Evolutionary conservation across 2,888 invertebrate genomes (phyloP).

Genomic region (Mactromeris polynyma): DNA sequence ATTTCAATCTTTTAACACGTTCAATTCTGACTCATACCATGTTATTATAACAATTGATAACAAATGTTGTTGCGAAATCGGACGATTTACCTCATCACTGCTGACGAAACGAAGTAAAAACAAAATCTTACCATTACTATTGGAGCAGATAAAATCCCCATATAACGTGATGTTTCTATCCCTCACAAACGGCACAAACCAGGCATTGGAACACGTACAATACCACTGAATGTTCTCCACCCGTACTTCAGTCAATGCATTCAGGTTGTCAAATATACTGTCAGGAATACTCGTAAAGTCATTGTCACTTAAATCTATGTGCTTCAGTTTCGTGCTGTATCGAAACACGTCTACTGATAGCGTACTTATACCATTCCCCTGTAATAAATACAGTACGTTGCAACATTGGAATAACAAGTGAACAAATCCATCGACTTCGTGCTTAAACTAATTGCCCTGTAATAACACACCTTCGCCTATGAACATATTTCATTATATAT

Average conservation of each 20-base stretch:
- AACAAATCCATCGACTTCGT: no score
- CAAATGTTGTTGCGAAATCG: no score
- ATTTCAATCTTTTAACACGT: no score
- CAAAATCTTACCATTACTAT: not conserved
- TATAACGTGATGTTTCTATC: slow-evolving; percentile 65
- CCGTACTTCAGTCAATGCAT: slow-evolving; percentile 54
- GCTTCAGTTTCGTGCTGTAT: slow-evolving; percentile 59
- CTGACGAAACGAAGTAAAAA: not conserved
- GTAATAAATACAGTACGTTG: slow-evolving; percentile 4
- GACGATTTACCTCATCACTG: no score
- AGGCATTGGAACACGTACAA: slow-evolving; percentile 67
- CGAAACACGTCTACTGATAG: slow-evolving; percentile 60
- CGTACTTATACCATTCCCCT: slow-evolving; percentile 50
- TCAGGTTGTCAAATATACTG: slow-evolving; percentile 59
- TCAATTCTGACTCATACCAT: no score
- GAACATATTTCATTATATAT: no score
- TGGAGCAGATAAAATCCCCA: slow-evolving; percentile 53
- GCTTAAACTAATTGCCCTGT: no score
- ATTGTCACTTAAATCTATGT: slow-evolving; percentile 70
- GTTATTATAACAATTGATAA: no score
- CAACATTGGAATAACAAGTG: no score
- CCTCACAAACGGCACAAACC: slow-evolving; percentile 62
- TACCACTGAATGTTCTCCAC: slow-evolving; percentile 65
- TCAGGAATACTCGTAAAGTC: slow-evolving; percentile 54
- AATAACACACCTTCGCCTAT: no score